Percentiles rank a stretch among this genome's conserved stretches.
Evolutionary conservation across 2,113 vertebrate genomes (phyloP).

Genomic region (Butastur rufipennis): DNA sequence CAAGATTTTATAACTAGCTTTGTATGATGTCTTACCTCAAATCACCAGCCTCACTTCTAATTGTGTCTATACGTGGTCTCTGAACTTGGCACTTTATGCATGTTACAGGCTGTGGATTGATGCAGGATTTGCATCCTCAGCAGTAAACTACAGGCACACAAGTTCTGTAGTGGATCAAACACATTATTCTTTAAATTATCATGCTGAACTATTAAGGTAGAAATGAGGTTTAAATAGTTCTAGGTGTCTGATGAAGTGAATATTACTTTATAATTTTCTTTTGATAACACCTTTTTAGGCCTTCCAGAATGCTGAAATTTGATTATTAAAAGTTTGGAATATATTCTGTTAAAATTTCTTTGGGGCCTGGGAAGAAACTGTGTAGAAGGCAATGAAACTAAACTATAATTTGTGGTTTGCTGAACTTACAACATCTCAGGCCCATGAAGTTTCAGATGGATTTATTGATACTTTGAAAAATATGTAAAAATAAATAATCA

Average conservation of each 20-base stretch:
- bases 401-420: neutral
- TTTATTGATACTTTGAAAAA: conserved; percentile 49
- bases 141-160: neutral
- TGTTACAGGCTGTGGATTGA: neutral
- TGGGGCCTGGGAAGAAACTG: neutral
- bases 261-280: neutral
- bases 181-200: neutral
- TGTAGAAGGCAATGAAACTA: neutral
- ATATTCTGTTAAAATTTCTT: neutral
- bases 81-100: neutral
- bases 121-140: neutral
- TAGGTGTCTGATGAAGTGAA: neutral
- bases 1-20: neutral
- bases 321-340: neutral
- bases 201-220: neutral
- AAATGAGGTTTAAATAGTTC: neutral
- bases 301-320: neutral
- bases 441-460: conserved; percentile 2
- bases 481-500: conserved; percentile 28
- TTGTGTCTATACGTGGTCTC: neutral
- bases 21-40: neutral
- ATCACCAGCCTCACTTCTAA: neutral
- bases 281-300: neutral
- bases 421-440: neutral
- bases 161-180: neutral